Conservation (phyloP, 2,113 vertebrate species). For the Stegostoma tigrinum region DNA sequence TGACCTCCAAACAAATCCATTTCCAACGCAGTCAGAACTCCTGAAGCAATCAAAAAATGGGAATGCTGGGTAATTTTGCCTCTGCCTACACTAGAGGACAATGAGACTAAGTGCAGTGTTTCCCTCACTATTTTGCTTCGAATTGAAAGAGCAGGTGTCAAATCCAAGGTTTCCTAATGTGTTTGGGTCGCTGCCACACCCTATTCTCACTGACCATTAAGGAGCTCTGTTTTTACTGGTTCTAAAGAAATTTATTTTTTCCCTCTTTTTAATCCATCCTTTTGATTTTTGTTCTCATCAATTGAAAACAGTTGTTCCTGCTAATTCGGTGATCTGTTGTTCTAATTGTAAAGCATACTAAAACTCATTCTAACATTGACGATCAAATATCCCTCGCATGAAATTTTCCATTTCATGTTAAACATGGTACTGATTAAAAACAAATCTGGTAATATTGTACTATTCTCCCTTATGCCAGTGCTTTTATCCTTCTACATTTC, state of each 20-base stretch:
- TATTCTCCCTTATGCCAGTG: neutral
- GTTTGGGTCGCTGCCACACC: neutral
- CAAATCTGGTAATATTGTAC: neutral
- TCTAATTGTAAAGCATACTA: neutral
- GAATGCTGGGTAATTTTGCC: slow-evolving; percentile 42
- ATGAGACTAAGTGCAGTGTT: neutral
- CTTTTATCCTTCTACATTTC: neutral
- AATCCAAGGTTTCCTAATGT: neutral
- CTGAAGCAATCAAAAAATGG: too few relatives aligned
- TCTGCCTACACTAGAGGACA: neutral
- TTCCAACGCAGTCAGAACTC: slow-evolving; percentile 44
- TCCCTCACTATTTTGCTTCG: neutral
- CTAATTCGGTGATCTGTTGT: neutral
- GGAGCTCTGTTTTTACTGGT: neutral
- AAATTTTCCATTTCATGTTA: neutral
- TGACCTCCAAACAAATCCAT: slow-evolving; percentile 5
- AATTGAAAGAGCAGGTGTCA: neutral
- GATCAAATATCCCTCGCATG: neutral
- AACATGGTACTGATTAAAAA: neutral
- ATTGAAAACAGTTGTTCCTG: neutral
- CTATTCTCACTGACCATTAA: neutral
- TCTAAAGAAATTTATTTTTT: neutral
- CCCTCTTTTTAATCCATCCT: neutral
- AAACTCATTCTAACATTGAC: neutral
- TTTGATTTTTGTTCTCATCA: neutral